A percentile compares a stretch with the other conserved stretches of the same genome.
Evolutionary conservation across 2,888 invertebrate species (phyloP).

Genomic region (Thymelicus sylvestris): DNA sequence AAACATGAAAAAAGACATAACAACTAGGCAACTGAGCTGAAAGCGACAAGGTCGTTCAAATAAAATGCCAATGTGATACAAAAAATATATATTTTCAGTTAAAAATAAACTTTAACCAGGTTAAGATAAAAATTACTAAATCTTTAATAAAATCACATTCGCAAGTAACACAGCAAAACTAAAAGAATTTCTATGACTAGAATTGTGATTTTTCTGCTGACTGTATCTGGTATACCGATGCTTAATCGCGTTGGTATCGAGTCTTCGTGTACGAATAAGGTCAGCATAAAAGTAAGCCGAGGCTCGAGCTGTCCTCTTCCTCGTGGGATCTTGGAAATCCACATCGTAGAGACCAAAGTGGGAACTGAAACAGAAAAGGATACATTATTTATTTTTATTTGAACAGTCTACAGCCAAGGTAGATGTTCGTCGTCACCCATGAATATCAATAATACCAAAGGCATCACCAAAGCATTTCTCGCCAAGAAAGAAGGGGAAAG

Average conservation of each 20-base stretch:
- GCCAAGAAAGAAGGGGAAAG: too few relatives aligned
- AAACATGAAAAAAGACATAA: too few relatives aligned
- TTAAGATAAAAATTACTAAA: too few relatives aligned
- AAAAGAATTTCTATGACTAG: background rate
- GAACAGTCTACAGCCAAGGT: too few relatives aligned
- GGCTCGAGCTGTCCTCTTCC: slow-evolving; percentile 72
- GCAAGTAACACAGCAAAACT: background rate
- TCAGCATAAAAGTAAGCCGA: slow-evolving; percentile 83
- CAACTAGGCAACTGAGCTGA: too few relatives aligned
- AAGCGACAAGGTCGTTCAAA: too few relatives aligned
- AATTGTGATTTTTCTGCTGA: background rate
- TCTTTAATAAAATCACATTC: background rate
- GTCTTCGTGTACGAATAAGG: background rate
- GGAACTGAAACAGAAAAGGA: slow-evolving; percentile 60
- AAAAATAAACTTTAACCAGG: too few relatives aligned
- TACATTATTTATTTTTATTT: background rate
- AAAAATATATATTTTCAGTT: too few relatives aligned
- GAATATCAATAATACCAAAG: too few relatives aligned
- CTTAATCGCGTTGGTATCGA: background rate
- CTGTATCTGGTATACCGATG: background rate
- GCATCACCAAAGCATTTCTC: too few relatives aligned
- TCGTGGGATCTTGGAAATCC: slow-evolving; percentile 81
- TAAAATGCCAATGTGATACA: too few relatives aligned
- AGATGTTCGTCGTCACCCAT: too few relatives aligned
- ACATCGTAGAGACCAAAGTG: slow-evolving; percentile 87